Evolutionary conservation across 2,888 invertebrate genomes (phyloP), one percentile per base, ranked within the genome.

Genomic region (Acleris emargana): DNA sequence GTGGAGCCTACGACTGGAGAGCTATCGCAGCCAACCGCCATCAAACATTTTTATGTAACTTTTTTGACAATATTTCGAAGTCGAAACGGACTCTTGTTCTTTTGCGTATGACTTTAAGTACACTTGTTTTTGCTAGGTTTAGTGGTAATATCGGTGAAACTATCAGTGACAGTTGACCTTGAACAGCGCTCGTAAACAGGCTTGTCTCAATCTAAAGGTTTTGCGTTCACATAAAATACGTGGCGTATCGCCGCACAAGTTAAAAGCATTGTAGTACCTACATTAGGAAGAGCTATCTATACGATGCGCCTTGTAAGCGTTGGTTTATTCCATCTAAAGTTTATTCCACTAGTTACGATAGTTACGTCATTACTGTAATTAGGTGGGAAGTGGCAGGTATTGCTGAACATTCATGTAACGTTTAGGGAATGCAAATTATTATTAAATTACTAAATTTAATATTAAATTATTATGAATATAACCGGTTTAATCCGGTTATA

Each of bases 121-220:
- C 42, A 17, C 17, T n/a, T 38, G n/a, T 17, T 62, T 25, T 11
- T 1, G 32, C 45, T 38, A 47, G 38, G 38, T n/a, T 55, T 16
- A n/a, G 17, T 13, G 16, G 13, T 17, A 32, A 18, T n/a, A 32
- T 54, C 13, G 45, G 55, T 61, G 50, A 28, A 55, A 55, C 49
- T 43, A 63, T 47, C 66, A 61, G 28, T 69, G 64, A 61, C 54
- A 50, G 42, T n/a, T 63, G 62, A 53, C 76, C 71, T 72, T 75
- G 71, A 72, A 73, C 64, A 53, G 32, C 6, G 32, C 45, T 67
- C 67, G 61, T 68, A 72, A 74, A 72, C 62, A 67, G 42, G 54
- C 58, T 67, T 51, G 50, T 60, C 50, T 38, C 60, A 66, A 50
- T 32, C 43, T 50, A 55, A 32, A 57, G 55, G 45, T 60, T 60